Evolutionary conservation across 2,888 invertebrate genomes (phyloP), one percentile per base, ranked within the genome.

Genomic region (Thecocarcelia acutangulata): DNA sequence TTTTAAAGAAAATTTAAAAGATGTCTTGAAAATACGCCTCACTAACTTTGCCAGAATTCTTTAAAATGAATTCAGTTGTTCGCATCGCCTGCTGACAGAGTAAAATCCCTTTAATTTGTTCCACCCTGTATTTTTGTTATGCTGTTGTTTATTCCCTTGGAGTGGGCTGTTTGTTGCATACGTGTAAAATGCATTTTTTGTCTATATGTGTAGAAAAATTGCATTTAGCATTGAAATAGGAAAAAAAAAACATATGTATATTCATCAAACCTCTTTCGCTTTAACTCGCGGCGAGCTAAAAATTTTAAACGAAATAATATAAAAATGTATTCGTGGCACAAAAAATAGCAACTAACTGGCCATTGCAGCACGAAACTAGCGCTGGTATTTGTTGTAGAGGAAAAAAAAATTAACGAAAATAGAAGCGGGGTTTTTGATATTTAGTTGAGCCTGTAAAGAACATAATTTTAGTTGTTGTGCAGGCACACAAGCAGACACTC

Each of bases 121-220:
- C 3, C 12, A 64, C 75, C 50, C 75, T 75, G 42, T 75, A 0
- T 3, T 44, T 59, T 3, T 37, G 19, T 24, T 50, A 9, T 33
- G 12, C 17, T 59, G 13, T 17, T 50, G 5, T 9, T 37, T 33
- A 40, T 50, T 58, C 15, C n/a, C 2, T 61, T 13, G 17, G 52
- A 17, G 17, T 44, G 52, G 56, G 28, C 44, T 37, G 63, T 56
- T 78, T 37, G 63, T 56, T 78, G 78, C 78, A 74, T 63, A 59
- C 73, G 69, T 70, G 74, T 52, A 78, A 78, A 78, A 66, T 82
- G 77, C 77, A 82, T 70, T 78, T 82, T 74, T 82, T 68, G 58
- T 73, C 75, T 54, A 52, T 52, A 69, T 59, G 66, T 69, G 64
- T 69, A 82, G 74, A 69, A 66, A 82, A 78, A 82, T 74, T 82